Evolutionary conservation across 1,140 invertebrate species (phyloP).

Genomic region (Drosophila nigromelanica): DNA sequence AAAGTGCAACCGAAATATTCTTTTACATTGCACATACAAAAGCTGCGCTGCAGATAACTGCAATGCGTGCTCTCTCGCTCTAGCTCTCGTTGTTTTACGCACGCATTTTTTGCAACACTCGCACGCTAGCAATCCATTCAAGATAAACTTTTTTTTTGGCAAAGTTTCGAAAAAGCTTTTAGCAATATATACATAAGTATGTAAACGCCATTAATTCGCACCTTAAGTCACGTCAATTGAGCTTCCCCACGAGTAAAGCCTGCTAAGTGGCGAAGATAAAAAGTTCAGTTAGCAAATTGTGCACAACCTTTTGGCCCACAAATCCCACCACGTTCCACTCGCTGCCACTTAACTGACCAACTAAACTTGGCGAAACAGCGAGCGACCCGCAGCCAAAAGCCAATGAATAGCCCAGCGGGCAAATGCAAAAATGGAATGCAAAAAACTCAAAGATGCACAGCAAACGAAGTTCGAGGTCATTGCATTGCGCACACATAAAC

Average conservation of each 20-base stretch:
- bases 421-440: slow-evolving; percentile 44
- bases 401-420: slow-evolving; percentile 44
- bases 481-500: slow-evolving; percentile 48
- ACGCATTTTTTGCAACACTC: slow-evolving; percentile 6
- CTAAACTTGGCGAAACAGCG: slow-evolving; percentile 33
- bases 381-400: slow-evolving; percentile 33
- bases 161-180: slow-evolving; percentile 19
- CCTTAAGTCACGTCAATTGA: slow-evolving; percentile 37
- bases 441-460: slow-evolving; percentile 48
- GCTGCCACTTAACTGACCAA: slow-evolving; percentile 35
- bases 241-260: slow-evolving; percentile 3
- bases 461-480: slow-evolving; percentile 70
- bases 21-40: slow-evolving; percentile 11
- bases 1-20: slow-evolving; percentile 40
- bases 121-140: not conserved
- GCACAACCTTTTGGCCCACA: slow-evolving; percentile 42
- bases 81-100: not conserved
- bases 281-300: slow-evolving; percentile 20
- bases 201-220: slow-evolving; percentile 20
- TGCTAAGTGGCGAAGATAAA: slow-evolving; percentile 20
- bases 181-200: not conserved
- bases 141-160: slow-evolving; percentile 17
- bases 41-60: slow-evolving; percentile 11
- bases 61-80: not conserved
- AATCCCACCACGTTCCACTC: slow-evolving; percentile 29